Evolutionary conservation across 1,140 invertebrate species (phyloP), one percentile per base, ranked within the genome.

Genomic region (Phocides pigmalion): DNA sequence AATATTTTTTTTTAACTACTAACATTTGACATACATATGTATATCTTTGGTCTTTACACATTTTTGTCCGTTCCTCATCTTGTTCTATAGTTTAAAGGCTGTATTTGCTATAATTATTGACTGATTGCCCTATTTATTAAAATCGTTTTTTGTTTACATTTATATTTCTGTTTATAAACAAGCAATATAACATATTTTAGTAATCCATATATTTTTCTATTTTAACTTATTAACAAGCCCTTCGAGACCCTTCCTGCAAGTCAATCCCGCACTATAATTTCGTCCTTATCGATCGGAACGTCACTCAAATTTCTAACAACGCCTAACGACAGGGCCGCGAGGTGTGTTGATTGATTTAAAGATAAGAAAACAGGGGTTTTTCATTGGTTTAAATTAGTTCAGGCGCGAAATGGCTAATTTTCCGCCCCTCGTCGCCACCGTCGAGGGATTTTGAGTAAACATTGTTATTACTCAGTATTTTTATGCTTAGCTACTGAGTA

Each of bases 361-460:
- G 46, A 49, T 49, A 49, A 4, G n/a, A 12, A 19, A 25, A 22
- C 19, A 28, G 0, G 46, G 22, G 46, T 49, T 22, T 49, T 49
- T 49, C 46, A 25, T 49, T 12, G 35, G 46, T 49, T 49, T 49
- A 17, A 49, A 49, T 49, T 49, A 25, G 22, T 49, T 49, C 12
- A 22, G 46, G 46, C 46, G 46, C 22, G 46, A 49, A 49, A 49
- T 19, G 20, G 19, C 4, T 49, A 49, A 49, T 49, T 28, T 46
- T 16, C 16, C 41, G 12, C 19, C 46, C 46, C 20, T 15, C n/a
- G 12, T 14, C n/a, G 22, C 46, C n/a, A 22, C 20, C 46, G 11
- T 15, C 20, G 20, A 22, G 46, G 46, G 20, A 49, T 49, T 49
- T 22, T 14, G 14, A 22, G 46, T 20, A 25, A 49, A 49, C 46